Conservation (phyloP, 2,113 vertebrate genomes). For the Thamnaconus septentrionalis region DNA sequence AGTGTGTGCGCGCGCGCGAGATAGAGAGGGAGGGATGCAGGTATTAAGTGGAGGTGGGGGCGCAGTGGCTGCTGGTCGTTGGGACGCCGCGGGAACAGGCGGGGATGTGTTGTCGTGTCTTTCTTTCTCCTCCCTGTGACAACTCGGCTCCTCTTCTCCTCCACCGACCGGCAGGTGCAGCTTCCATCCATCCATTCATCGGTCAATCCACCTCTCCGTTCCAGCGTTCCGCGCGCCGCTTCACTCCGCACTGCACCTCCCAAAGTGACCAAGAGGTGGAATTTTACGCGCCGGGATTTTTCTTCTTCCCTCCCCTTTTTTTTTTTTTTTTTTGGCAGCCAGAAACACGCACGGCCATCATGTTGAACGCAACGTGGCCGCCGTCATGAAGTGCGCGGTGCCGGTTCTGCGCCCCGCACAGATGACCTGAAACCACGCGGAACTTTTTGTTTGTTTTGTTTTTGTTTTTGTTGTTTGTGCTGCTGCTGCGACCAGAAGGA, state of each 20-base stretch:
- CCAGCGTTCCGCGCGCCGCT: neutral
- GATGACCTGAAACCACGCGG: slow-evolving; percentile 57
- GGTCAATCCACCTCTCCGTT: too few relatives aligned
- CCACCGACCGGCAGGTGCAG: slow-evolving; percentile 46
- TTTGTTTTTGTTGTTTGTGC: too few relatives aligned
- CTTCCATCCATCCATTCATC: too few relatives aligned
- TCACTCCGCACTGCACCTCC: slow-evolving; percentile 26
- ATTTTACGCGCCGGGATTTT: slow-evolving; percentile 37
- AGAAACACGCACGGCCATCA: slow-evolving; percentile 3
- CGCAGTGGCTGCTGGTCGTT: slow-evolving; percentile 16
- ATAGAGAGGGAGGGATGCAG: slow-evolving; percentile 41
- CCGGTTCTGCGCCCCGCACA: slow-evolving; percentile 41
- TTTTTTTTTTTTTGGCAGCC: too few relatives aligned
- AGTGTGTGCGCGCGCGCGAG: slow-evolving; percentile 30
- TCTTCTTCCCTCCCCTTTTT: too few relatives aligned
- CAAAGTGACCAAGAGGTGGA: slow-evolving; percentile 6
- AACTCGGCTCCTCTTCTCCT: slow-evolving; percentile 16
- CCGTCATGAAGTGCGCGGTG: slow-evolving; percentile 36
- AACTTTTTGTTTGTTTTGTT: slow-evolving; percentile 4
- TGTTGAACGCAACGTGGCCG: slow-evolving; percentile 27
- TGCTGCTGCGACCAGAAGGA: slow-evolving; percentile 26
- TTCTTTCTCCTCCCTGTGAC: slow-evolving; percentile 2
- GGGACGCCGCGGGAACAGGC: slow-evolving; percentile 30
- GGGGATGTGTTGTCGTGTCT: slow-evolving; percentile 26
- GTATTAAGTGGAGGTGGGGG: slow-evolving; percentile 48